Base-by-base conservation (phyloP, 2,113 vertebrate genomes). In the Pachypanchax playfairii region DNA sequence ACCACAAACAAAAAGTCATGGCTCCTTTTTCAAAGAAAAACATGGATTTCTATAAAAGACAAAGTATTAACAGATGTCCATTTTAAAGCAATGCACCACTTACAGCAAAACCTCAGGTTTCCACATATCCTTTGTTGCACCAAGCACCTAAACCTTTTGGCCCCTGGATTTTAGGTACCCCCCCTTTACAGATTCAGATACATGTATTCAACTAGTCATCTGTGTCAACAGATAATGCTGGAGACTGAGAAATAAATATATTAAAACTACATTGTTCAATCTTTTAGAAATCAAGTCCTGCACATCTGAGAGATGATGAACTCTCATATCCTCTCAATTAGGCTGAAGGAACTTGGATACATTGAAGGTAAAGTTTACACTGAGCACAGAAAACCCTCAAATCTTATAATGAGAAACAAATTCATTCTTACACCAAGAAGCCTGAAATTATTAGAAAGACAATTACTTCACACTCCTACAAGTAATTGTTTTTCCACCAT, bases 101-200 rank as follows among this genome's bases (percentile, higher is more conserved):
- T 20, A 44, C 1, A 36, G 2, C 20, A 6, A n/a, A 43, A 14
- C 4, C 42, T 44, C 0, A 0, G n/a, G 18, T 80, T 73, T 72
- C 75, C 33, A 65, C 66, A 82, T 28, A 46, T 79, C 72, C 70
- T 70, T 57, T 77, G 87, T 87, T 85, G 75, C 87, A 87, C 87
- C 79, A 89, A 86, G 77, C 83, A 89, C 81, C 29, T 51, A 3
- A 53, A 69, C 0, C 2, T 21, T 12, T 8, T 8, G n/a, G 0
- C 48, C 26, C 39, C n/a, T 1, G 2, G 5, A 2, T 22, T 20
- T 21, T 0, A 28, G 9, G 13, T 59, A 52, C n/a, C 42, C 18
- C 22, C 22, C 1, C 13, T 63, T 48, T 63, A 11, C 43, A 4
- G 7, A 35, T 11, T 35, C 13, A n/a, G 17, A n/a, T n/a, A n/a